Base-by-base conservation (phyloP, 2,888 invertebrate species). In the Cheilosia pagana region DNA sequence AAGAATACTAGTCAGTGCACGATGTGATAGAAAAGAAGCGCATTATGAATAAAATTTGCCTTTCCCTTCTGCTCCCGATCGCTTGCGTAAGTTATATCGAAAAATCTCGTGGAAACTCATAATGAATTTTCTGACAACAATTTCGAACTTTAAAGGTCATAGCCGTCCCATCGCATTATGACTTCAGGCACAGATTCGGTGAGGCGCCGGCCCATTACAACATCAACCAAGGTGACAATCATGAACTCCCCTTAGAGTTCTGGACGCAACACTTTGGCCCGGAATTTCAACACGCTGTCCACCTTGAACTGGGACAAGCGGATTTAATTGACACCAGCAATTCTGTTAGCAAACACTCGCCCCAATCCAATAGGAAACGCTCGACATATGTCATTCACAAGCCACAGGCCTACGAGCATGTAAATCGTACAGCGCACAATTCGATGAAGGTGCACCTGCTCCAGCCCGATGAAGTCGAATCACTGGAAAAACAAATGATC, bases 201-300 rank as follows among this genome's bases (percentile, higher is more conserved):
- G 23, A 23, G 21, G 23, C 50, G 50, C 50, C 14, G 23, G 4
- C 23, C 14, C 50, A 50, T 10, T 50, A 50, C 21, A 5, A 50
- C 1, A 10, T 21, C 21, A 14, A n/a, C 0, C 50, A 50, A 21
- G 25, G 14, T 28, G 50, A 59, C 8, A 41, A 48, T 25, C 53
- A 35, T 16, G 71, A 76, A 10, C 70, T 76, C 4, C n/a, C 75
- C 16, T 89, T 90, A 5, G 88, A 87, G 2, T 91, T 91, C 81
- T 91, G 91, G 91, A 79, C 88, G 0, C 89, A 89, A 75, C 89
- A 91, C 48, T 82, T 91, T 59, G 91, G 91, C 14, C 90, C 90
- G 3, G 91, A 91, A 25, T 91, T 89, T 82, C 88, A 88, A 71
- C 88, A 90, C 74, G 91, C 91, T 8, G 88, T 91, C 1, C 91